phyloP scores from a whole-genome alignment of 2,888 invertebrate genomes.

The Andricus curvator region DNA sequence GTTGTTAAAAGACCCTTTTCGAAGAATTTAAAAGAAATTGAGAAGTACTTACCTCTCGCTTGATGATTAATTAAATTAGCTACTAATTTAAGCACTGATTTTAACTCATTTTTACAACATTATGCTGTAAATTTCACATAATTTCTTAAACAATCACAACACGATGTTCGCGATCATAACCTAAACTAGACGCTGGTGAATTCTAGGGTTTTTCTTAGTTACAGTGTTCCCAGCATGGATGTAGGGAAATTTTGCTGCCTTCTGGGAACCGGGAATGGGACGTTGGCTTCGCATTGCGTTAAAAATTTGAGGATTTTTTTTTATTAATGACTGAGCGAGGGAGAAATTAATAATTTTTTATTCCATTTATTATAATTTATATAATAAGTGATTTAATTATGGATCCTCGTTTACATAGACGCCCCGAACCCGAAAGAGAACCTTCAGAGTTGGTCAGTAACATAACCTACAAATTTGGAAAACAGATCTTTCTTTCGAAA shows the following conservation, averaged over 20 bases:
- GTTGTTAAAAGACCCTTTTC: background rate
- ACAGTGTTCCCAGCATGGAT: too few relatives aligned
- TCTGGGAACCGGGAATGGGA: too few relatives aligned
- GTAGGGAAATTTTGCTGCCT: too few relatives aligned
- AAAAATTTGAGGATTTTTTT: background rate
- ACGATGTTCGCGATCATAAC: constrained; percentile 24
- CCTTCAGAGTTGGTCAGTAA: constrained; percentile 68
- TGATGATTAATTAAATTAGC: background rate
- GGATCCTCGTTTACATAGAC: constrained; percentile 73
- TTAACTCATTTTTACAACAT: constrained; percentile 2
- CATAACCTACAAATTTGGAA: constrained; percentile 48
- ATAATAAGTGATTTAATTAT: constrained; percentile 55
- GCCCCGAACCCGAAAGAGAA: constrained; percentile 68
- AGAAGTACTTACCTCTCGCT: background rate
- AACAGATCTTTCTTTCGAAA: constrained; percentile 27
- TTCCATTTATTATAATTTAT: constrained; percentile 42
- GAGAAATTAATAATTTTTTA: constrained; percentile 28
- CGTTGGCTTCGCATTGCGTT: too few relatives aligned
- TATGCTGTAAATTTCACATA: constrained; percentile 36
- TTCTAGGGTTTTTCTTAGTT: too few relatives aligned
- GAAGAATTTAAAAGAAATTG: background rate
- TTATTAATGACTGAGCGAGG: background rate
- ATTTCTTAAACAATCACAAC: constrained; percentile 11
- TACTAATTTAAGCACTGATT: background rate
- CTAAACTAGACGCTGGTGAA: background rate